Base-by-base conservation (phyloP, 2,797 vertebrate genomes). In the Oreochromis mossambicus region DNA sequence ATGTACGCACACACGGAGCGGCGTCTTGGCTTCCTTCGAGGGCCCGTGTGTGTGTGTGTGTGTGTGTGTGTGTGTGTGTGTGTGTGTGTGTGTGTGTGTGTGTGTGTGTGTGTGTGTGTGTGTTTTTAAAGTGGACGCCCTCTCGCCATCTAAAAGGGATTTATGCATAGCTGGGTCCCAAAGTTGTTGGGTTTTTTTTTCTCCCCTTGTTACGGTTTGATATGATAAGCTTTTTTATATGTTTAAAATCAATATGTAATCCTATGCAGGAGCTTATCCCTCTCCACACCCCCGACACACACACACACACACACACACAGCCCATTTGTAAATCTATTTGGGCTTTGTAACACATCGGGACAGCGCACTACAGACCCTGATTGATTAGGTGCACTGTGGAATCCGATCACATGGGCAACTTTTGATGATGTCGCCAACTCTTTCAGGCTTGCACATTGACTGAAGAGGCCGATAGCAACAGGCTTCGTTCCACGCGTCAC, bases 211-310 rank as follows among this genome's bases (percentile, higher is more conserved):
- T 98, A 98, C 97, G 97, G 97, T 98, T 98, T 96, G 98, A 98
- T 99, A 98, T 98, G 98, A 99, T 99, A 99, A 99, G 98, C 97
- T 98, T 98, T 97, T 97, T 98, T 98, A 98, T 99, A 98, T 98
- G 98, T 99, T 99, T 98, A 97, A 98, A 98, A 99, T 99, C 98
- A 99, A 99, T 99, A 99, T 98, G 98, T 99, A 99, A 99, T 99
- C 98, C 98, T 98, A 98, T 99, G 98, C 97, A 98, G 98, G 97
- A 98, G 98, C 98, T 99, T 99, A 99, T 98, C 98, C 98, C 91
- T 89, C 97, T 96, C 78, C 92, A 88, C 98, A 97, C 98, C 97
- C 92, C 91, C 83, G 13, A 87, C 87, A 83, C 89, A 92, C 86
- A 85, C 83, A 83, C 83, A 82, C 86, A 85, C 81, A 86, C 97